Evolutionary conservation across 1,140 invertebrate genomes (phyloP).

Genomic region (Drosophila grimshawi): DNA sequence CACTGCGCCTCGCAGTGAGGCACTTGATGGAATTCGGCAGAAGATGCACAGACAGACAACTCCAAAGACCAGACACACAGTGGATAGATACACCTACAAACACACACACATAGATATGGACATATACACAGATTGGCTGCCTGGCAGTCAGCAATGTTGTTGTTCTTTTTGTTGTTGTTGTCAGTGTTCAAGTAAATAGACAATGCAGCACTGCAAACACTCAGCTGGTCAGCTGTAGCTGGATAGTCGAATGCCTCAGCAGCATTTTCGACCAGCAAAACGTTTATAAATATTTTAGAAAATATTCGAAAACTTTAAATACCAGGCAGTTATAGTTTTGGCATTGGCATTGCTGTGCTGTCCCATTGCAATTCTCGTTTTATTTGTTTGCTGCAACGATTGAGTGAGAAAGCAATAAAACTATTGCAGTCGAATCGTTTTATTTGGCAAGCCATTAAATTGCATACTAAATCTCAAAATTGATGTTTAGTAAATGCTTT

Average conservation of each 20-base stretch:
- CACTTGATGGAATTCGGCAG: conserved; percentile 70
- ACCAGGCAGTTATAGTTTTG: conserved; percentile 26
- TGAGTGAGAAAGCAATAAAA: background rate
- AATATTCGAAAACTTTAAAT: conserved; percentile 54
- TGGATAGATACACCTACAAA: conserved; percentile 17
- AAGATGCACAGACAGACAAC: conserved; percentile 47
- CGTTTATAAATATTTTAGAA: conserved; percentile 59
- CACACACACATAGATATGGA: conserved; percentile 13
- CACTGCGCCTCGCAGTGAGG: conserved; percentile 46
- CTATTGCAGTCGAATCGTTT: background rate
- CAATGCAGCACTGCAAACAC: conserved; percentile 27
- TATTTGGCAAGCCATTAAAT: background rate
- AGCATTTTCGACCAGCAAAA: conserved; percentile 32
- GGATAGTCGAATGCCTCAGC: background rate
- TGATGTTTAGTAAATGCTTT: conserved; percentile 20
- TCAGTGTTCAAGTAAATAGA: conserved; percentile 58
- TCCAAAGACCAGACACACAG: conserved; percentile 14
- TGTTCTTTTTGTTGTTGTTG: conserved; percentile 32
- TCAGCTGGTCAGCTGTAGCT: background rate
- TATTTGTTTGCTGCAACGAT: conserved; percentile 1
- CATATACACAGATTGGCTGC: conserved; percentile 42
- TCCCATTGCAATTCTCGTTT: background rate
- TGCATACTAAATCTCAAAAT: conserved; percentile 21
- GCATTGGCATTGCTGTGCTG: background rate
- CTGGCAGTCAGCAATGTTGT: background rate